Evolutionary conservation across 2,888 invertebrate species (phyloP), one percentile per base, ranked within the genome.

Genomic region (Standfussiana lucernea): DNA sequence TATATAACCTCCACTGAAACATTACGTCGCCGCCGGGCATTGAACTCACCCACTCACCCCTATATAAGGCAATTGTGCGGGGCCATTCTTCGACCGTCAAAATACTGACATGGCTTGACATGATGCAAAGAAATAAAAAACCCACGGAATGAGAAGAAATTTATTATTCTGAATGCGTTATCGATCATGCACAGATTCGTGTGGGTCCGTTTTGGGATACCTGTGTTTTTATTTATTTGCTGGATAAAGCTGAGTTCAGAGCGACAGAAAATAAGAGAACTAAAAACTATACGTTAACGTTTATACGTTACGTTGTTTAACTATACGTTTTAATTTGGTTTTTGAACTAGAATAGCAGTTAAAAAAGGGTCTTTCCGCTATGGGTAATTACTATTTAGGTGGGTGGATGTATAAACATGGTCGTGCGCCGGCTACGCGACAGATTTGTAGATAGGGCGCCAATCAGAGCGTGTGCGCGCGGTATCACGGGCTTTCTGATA

Each of bases 391-490:
- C 53, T 66, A 75, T 78, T 69, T 73, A 65, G 71, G 62, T 79
- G 68, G 79, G 70, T 86, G 78, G 83, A 80, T 76, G 70, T 79
- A 68, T 73, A 74, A 77, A 79, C 73, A 89, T 78, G 75, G 70
- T 84, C 79, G 86, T 82, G 77, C 77, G 77, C 74, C 35, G 79
- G 80, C 85, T 75, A 81, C 89, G 95, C 93, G 96, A 96, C 96
- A 95, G 96, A 95, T 96, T 90, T 88, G 92, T 91, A 95, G 96
- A 96, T 96, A 96, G 96, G 95, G 93, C 94, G 93, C 92, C 94
- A 96, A 96, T 95, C 96, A 96, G 96, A 96, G 95, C 96, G 96
- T 95, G 94, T 93, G 95, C 95, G 89, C 92, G 88, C 92, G 92
- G 94, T 95, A 95, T 95, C 94, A 94, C 93, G 93, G 94, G 92